Percentiles rank a stretch among this genome's conserved stretches.
phyloP scores from a whole-genome alignment of 1,140 invertebrate genomes.

The Hycleus cichorii region DNA sequence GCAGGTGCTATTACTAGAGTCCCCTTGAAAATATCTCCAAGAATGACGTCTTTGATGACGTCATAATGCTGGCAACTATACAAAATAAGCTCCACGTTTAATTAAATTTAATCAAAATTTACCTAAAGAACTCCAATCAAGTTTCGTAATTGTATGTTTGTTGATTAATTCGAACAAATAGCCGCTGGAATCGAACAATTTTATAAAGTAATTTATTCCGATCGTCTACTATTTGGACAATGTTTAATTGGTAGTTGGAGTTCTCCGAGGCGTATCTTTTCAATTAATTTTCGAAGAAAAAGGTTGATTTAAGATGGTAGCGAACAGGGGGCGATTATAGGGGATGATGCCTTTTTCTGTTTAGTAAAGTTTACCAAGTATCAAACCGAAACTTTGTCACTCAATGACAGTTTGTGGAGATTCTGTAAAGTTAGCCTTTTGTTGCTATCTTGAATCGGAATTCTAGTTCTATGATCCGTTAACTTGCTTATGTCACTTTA shows the following conservation, averaged over 20 bases:
- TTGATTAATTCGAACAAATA: constrained; percentile 11
- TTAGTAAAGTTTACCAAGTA: too few species aligned
- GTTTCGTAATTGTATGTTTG: constrained; percentile 7
- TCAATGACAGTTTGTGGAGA: too few species aligned
- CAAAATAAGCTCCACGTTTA: too few species aligned
- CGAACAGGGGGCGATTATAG: too few species aligned
- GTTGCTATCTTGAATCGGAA: too few species aligned
- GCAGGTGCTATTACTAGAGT: constrained; percentile 6
- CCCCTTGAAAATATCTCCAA: not conserved
- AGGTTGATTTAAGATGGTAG: not conserved
- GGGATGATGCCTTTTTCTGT: too few species aligned
- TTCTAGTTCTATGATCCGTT: too few species aligned
- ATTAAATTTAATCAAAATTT: constrained; percentile 9
- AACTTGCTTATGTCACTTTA: too few species aligned
- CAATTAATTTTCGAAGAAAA: constrained; percentile 5
- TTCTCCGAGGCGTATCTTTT: not conserved
- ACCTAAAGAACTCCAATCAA: not conserved
- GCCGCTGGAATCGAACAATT: constrained; percentile 5
- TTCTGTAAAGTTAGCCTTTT: too few species aligned
- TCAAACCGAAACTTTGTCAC: too few species aligned
- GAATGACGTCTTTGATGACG: constrained; percentile 10
- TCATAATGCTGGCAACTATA: not conserved
- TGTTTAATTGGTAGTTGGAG: constrained; percentile 12
- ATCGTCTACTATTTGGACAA: not conserved
- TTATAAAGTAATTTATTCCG: constrained; percentile 12